Evolutionary conservation across 2,113 vertebrate species (phyloP).

Genomic region (Platanista minor): DNA sequence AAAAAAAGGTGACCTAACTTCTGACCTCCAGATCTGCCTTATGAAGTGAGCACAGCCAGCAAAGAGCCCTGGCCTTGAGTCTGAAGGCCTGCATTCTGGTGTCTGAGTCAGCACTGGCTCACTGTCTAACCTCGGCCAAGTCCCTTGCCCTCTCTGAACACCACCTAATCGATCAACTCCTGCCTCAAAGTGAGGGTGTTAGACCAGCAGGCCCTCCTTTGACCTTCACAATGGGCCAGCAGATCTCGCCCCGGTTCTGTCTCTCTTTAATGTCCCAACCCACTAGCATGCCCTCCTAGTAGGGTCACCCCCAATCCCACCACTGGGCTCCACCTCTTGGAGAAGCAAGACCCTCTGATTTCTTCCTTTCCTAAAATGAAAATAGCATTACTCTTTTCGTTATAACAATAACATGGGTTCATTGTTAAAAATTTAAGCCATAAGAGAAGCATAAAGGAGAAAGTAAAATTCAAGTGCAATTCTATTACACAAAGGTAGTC

Average conservation of each 20-base stretch:
- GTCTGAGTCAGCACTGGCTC: neutral
- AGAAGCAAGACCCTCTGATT: neutral
- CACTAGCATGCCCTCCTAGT: neutral
- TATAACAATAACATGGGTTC: neutral
- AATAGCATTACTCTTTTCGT: neutral
- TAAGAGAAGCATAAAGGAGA: neutral
- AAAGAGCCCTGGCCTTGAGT: neutral
- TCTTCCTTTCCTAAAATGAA: neutral
- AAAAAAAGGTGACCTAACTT: neutral
- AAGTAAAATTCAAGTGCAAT: neutral
- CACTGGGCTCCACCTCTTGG: neutral
- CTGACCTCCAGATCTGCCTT: neutral
- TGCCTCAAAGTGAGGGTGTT: neutral
- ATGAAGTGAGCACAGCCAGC: neutral
- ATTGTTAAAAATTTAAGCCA: neutral
- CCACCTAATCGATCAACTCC: neutral
- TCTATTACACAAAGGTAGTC: neutral
- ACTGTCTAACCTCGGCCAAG: neutral
- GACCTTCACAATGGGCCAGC: neutral
- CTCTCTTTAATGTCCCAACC: neutral
- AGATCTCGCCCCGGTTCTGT: neutral
- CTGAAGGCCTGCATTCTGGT: neutral
- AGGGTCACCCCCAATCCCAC: neutral
- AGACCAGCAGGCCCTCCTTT: neutral
- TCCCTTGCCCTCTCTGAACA: neutral